Percentiles rank a stretch among this genome's conserved stretches.
These are phyloP conservation scores for Sinella curviseta DNA, from an alignment of 1,140 invertebrate species.

Conservation along the genomic window DNA sequence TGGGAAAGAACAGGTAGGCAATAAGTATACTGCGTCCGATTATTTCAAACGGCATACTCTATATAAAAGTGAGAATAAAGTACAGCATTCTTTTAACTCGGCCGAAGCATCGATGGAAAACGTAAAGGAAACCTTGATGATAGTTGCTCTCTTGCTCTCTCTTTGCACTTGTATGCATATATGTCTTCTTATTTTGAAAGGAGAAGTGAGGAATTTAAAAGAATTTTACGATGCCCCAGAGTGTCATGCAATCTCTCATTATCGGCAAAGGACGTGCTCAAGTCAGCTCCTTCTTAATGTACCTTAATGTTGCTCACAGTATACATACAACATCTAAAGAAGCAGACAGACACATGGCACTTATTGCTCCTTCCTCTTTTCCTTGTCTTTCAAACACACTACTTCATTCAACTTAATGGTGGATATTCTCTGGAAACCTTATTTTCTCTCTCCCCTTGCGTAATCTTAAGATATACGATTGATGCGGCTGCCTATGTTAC, in stretches of 20 bases:
- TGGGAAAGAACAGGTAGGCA: too few relatives aligned
- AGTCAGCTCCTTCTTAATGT: conserved; percentile 18
- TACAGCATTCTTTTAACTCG: too few relatives aligned
- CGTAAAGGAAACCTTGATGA: too few relatives aligned
- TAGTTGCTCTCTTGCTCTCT: too few relatives aligned
- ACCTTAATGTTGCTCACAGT: conserved; percentile 14
- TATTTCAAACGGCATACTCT: too few relatives aligned
- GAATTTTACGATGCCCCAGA: conserved; percentile 42
- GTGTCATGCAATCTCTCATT: conserved; percentile 46
- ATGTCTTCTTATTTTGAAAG: not conserved
- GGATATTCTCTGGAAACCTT: conserved; percentile 1
- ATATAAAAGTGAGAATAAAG: too few relatives aligned
- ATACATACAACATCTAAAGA: not conserved
- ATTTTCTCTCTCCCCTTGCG: not conserved
- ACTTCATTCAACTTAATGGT: conserved; percentile 17
- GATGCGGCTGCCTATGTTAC: not conserved
- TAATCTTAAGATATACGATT: conserved; percentile 1
- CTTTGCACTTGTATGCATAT: too few relatives aligned
- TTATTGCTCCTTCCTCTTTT: conserved; percentile 1
- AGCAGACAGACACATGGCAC: conserved; percentile 4
- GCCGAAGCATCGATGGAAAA: too few relatives aligned
- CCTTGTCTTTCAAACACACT: not conserved
- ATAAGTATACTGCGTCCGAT: too few relatives aligned
- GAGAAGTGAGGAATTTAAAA: conserved; percentile 12
- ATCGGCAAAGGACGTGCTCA: conserved; percentile 44